phyloP scores from a whole-genome alignment of 2,113 vertebrate species.

The Azemiops feae region DNA sequence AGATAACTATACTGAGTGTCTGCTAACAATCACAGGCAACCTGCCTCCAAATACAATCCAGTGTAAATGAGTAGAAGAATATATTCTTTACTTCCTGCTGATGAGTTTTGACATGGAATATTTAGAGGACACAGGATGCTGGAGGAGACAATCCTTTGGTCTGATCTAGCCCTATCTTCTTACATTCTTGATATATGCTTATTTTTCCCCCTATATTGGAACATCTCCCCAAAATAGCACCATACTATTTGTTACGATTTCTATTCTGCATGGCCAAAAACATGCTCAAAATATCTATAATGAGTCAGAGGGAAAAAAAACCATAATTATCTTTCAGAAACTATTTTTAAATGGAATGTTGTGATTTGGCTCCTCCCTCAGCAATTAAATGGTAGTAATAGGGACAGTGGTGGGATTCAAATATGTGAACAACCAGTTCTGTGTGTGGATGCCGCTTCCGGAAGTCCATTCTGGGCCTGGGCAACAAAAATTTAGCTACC shows the following conservation, averaged over 20 bases:
- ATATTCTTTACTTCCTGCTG: neutral
- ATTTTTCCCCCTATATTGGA: neutral
- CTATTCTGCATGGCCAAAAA: neutral
- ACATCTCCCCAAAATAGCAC: neutral
- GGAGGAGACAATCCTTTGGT: neutral
- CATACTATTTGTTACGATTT: neutral
- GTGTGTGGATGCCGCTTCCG: too few species aligned
- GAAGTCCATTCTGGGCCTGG: too few species aligned
- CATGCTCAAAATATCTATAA: neutral
- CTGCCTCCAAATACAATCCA: too few species aligned
- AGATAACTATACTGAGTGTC: neutral
- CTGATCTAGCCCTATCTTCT: neutral
- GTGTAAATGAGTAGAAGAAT: neutral
- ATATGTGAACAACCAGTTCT: too few species aligned
- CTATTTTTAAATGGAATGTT: neutral
- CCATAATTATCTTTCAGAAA: neutral
- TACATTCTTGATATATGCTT: neutral
- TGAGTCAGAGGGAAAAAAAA: too few species aligned
- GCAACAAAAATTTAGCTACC: too few species aligned
- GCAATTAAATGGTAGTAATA: neutral
- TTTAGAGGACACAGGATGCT: neutral
- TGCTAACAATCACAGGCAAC: neutral
- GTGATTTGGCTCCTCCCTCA: neutral
- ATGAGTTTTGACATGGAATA: neutral
- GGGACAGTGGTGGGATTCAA: too few species aligned